Percentiles rank a stretch among this genome's conserved stretches.
Evolutionary conservation across 1,140 invertebrate genomes (phyloP).

Genomic region (Cotesia glomerata): DNA sequence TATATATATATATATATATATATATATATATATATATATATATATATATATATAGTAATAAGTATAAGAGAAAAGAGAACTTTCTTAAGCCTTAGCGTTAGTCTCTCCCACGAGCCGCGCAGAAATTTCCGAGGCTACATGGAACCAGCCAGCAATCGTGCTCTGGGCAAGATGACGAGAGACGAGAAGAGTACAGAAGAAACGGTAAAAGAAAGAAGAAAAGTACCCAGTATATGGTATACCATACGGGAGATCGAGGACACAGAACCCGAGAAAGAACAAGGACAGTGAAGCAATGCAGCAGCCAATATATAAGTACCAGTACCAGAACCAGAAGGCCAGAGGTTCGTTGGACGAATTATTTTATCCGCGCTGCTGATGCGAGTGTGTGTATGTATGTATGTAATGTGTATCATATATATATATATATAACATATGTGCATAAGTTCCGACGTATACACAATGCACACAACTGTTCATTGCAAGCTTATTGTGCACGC

Average conservation of each 20-base stretch:
- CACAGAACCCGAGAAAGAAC: not conserved
- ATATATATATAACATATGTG: too few relatives aligned
- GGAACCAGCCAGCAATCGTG: not conserved
- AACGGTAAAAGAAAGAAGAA: not conserved
- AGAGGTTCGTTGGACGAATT: conserved; percentile 30
- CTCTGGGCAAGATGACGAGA: not conserved
- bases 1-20: too few relatives aligned
- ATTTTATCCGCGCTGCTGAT: conserved; percentile 2
- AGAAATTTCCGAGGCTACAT: not conserved
- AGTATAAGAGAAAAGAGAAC: too few relatives aligned
- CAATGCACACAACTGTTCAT: too few relatives aligned
- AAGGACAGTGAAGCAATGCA: not conserved
- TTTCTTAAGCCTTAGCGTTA: not conserved
- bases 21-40: too few relatives aligned
- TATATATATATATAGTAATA: not conserved
- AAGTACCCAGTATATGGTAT: not conserved
- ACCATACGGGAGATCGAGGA: not conserved
- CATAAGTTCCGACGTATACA: too few relatives aligned
- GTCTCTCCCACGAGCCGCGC: conserved; percentile 3
- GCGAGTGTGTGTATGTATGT: not conserved
- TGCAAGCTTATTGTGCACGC: too few relatives aligned
- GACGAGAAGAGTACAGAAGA: not conserved
- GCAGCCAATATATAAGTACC: not conserved
- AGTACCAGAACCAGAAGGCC: not conserved
- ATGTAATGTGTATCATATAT: too few relatives aligned